Evolutionary conservation across 23 tunicate species (phyloP).

Genomic region (Halocynthia roretzi): DNA sequence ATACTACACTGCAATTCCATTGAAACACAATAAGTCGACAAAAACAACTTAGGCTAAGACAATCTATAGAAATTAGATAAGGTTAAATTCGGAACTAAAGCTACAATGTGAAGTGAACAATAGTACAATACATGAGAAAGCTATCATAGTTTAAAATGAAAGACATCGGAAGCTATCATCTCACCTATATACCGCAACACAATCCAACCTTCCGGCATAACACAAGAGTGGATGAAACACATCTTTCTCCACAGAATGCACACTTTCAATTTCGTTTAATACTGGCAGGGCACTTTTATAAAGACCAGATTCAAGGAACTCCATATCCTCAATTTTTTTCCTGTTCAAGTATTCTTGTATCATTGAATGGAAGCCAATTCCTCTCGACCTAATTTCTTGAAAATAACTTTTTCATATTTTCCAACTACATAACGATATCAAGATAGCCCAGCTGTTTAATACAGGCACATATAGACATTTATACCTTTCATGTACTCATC

Average conservation of each 20-base stretch:
- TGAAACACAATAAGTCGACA: not conserved
- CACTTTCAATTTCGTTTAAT: conserved; percentile 26
- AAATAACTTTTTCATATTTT: too few species aligned
- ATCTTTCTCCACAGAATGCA: conserved; percentile 31
- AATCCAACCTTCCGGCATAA: conserved; percentile 63
- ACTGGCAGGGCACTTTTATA: conserved; percentile 54
- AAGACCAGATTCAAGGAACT: conserved; percentile 13
- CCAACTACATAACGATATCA: too few species aligned
- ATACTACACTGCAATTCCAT: not conserved
- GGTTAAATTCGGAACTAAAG: too few species aligned
- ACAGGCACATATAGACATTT: not conserved
- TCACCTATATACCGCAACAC: conserved; percentile 63
- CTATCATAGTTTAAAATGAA: too few species aligned
- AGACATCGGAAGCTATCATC: too few species aligned
- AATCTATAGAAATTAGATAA: too few species aligned
- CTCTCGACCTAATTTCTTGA: conserved; percentile 24
- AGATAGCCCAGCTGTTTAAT: too few species aligned
- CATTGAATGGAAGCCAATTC: conserved; percentile 31
- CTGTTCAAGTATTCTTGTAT: conserved; percentile 31
- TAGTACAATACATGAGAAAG: too few species aligned
- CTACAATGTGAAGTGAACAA: too few species aligned
- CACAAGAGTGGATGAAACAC: conserved; percentile 40
- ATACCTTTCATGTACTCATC: conserved; percentile 31
- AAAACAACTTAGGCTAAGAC: too few species aligned
- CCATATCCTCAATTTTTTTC: conserved; percentile 12